Conservation (phyloP, 1,140 invertebrate species). For the Drosophila parvula region DNA sequence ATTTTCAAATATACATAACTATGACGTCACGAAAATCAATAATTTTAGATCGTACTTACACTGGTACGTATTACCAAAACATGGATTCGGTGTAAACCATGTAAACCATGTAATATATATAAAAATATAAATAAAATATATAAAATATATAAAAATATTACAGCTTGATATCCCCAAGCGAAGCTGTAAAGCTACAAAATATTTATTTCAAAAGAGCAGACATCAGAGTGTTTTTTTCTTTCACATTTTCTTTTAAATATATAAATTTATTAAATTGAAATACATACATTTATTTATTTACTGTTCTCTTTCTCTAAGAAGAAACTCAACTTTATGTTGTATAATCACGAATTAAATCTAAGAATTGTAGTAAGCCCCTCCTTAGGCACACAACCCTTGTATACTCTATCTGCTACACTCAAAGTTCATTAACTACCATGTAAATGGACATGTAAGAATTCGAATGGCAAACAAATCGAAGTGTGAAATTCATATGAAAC, state of each 20-base stretch:
- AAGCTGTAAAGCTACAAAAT: too few species aligned
- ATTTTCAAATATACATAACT: too few species aligned
- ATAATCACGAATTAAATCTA: not conserved
- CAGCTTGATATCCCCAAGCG: too few species aligned
- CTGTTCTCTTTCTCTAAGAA: not conserved
- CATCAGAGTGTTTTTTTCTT: not conserved
- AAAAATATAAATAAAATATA: too few species aligned
- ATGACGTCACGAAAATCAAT: too few species aligned
- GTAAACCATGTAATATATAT: too few species aligned
- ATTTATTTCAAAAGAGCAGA: not conserved
- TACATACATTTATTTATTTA: not conserved
- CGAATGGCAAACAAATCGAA: conserved; percentile 25
- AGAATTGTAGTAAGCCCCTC: too few species aligned
- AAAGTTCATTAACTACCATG: conserved; percentile 38
- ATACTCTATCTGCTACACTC: not conserved
- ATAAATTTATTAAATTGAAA: not conserved
- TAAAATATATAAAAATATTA: too few species aligned
- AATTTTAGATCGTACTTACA: too few species aligned
- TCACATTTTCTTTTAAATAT: not conserved
- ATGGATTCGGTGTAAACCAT: too few species aligned
- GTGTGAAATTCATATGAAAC: conserved; percentile 40
- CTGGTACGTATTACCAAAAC: too few species aligned
- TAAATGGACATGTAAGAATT: conserved; percentile 34
- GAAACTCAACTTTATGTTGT: not conserved
- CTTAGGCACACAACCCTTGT: not conserved